Evolutionary conservation across 1,140 invertebrate species (phyloP).

Genomic region (Episyrphus balteatus): DNA sequence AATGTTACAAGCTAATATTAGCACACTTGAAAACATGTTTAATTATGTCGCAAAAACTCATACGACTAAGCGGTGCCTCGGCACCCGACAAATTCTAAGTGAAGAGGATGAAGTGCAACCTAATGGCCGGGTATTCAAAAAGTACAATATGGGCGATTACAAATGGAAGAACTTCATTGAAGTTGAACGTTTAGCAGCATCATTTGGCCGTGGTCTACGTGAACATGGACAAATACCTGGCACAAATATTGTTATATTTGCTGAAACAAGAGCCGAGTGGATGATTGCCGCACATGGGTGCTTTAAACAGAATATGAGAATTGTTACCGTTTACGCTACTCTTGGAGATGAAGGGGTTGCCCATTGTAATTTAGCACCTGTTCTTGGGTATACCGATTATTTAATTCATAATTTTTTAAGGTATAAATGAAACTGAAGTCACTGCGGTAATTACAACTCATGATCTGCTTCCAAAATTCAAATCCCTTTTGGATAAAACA

Average conservation of each 20-base stretch:
- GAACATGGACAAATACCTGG: constrained; percentile 52
- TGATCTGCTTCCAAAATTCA: constrained; percentile 82
- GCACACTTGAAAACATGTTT: constrained; percentile 81
- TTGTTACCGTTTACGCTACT: constrained; percentile 95
- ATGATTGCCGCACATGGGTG: constrained; percentile 88
- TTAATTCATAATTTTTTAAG: constrained; percentile 6
- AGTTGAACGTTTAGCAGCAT: constrained; percentile 58
- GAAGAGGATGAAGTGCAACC: constrained; percentile 90
- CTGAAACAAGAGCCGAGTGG: constrained; percentile 96
- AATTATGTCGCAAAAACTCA: constrained; percentile 62
- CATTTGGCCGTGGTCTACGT: constrained; percentile 69
- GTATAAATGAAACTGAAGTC: constrained; percentile 92
- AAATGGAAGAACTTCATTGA: constrained; percentile 79
- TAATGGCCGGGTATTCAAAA: constrained; percentile 93
- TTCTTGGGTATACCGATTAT: neutral
- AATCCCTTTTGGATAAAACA: constrained; percentile 56
- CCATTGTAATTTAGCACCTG: constrained; percentile 48
- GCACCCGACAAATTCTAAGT: constrained; percentile 78
- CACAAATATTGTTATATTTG: constrained; percentile 82
- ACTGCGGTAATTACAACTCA: constrained; percentile 79
- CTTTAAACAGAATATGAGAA: constrained; percentile 85
- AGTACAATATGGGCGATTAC: constrained; percentile 91
- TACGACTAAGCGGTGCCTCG: constrained; percentile 65
- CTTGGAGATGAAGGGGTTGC: constrained; percentile 91
- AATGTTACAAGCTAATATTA: constrained; percentile 61